Base-by-base conservation (phyloP, 2,888 invertebrate genomes). In the Sussaba pulchella region DNA sequence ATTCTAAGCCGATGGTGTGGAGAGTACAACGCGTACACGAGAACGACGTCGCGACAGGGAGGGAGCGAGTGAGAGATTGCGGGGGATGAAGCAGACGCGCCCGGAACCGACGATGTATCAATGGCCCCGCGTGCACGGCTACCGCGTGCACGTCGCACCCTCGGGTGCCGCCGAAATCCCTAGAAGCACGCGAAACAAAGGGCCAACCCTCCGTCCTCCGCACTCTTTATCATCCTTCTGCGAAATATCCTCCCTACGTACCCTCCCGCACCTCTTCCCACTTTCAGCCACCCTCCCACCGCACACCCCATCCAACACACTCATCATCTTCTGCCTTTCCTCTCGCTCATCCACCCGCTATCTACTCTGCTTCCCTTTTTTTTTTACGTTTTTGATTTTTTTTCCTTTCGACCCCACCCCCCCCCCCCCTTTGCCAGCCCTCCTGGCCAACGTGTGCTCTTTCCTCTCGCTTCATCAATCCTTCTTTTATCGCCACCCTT, bases 151-250 rank as follows among this genome's bases (percentile, higher is more conserved):
- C 83, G 84, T 85, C 85, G 74, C 84, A 83, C 84, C 82, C 84
- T 81, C 78, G 85, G 85, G 85, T 87, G 85, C 86, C 84, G 82
- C 88, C 88, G 86, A 88, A 89, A 89, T 88, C 84, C 87, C 86
- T 87, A 86, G 87, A 88, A 88, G 88, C 87, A 81, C 85, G 82
- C 84, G 86, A 88, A 88, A 89, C 89, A 89, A 89, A 88, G 87
- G 69, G 73, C 52, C 54, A 10, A 64, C 36, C 43, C 54, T 17
- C 57, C 57, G 57, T n/a, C n/a, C 69, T 26, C 74, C 66, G 5
- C 39, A 17, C 78, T 64, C 66, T n/a, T 14, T 59, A 52, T 63
- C 78, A 36, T 74, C 71, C 69, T 36, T 73, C 59, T 61, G 41
- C 71, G 52, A 77, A 61, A 69, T 70, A 24, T 73, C 69, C 61